Percentiles rank a stretch among this genome's conserved stretches.
Conservation (phyloP, 2,113 vertebrate species). For the Lycocorax pyrrhopterus region DNA sequence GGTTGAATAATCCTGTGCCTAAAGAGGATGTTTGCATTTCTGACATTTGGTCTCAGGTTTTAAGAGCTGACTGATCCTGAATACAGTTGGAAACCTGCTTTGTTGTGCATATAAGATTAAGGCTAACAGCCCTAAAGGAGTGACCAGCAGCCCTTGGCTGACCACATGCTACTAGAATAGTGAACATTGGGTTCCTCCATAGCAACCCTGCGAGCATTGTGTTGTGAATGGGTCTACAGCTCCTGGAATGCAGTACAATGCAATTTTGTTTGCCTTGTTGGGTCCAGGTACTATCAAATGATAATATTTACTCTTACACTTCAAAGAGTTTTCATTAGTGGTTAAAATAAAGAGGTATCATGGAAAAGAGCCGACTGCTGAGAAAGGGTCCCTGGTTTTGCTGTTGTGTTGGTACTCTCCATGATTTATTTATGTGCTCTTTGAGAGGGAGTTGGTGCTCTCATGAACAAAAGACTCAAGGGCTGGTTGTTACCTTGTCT, state of each 20-base stretch:
- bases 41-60: not conserved
- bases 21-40: not conserved
- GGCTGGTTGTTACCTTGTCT: not conserved
- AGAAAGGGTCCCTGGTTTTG: not conserved
- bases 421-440: conserved; percentile 27
- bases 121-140: not conserved
- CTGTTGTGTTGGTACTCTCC: not conserved
- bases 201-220: conserved; percentile 29
- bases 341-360: conserved; percentile 46
- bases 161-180: not conserved
- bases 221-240: not conserved
- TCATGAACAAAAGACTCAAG: not conserved
- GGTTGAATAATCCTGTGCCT: not conserved
- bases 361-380: conserved; percentile 11
- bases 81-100: not conserved
- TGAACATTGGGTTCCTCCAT: not conserved
- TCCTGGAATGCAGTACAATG: conserved; percentile 52
- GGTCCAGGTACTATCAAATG: conserved; percentile 68
- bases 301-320: conserved; percentile 76
- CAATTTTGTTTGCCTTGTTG: conserved; percentile 56
- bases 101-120: not conserved
- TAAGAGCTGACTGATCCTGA: not conserved
- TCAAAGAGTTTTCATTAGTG: conserved; percentile 72
- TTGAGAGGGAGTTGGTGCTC: conserved; percentile 18
- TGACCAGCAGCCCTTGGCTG: not conserved